These are phyloP conservation scores for Hirundo rustica DNA, from an alignment of 2,797 vertebrate genomes.

Conservation along the genomic window DNA sequence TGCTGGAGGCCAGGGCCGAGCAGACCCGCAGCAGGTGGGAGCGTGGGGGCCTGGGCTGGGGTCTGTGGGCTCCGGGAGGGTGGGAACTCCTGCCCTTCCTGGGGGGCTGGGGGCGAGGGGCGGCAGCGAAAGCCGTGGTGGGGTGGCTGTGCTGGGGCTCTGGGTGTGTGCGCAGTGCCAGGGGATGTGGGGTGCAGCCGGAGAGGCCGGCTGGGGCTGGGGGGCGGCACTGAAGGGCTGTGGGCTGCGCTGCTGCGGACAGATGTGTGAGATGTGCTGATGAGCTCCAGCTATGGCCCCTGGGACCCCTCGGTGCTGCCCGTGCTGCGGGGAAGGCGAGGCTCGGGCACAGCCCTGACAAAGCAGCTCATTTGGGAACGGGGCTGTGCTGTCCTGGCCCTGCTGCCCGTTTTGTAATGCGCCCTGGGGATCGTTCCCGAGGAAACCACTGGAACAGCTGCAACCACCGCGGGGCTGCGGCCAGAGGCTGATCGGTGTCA, in stretches of 20 bases:
- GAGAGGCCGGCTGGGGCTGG: background rate
- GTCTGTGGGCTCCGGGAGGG: accelerated
- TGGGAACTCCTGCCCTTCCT: background rate
- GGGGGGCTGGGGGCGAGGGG: background rate
- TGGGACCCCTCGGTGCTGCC: background rate
- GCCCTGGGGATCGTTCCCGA: background rate
- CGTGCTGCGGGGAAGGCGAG: background rate
- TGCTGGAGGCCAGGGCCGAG: slow-evolving; percentile 86
- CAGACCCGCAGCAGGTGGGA: slow-evolving; percentile 89
- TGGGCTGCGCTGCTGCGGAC: background rate
- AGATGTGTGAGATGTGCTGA: background rate
- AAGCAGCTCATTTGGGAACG: accelerated
- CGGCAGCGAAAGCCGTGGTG: background rate
- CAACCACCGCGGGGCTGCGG: accelerated
- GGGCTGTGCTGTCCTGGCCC: background rate
- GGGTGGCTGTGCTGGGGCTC: too few relatives aligned
- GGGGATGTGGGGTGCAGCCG: background rate
- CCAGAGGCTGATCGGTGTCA: background rate
- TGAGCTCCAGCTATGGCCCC: accelerated
- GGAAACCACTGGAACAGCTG: background rate
- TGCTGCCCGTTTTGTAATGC: accelerated
- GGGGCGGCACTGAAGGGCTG: background rate
- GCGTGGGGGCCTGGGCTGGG: accelerated
- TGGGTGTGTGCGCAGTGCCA: background rate
- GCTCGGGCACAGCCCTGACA: background rate